Percentiles rank a stretch among this genome's conserved stretches.
Evolutionary conservation across 2,113 vertebrate genomes (phyloP).

Genomic region (Pachycephala philippinensis): DNA sequence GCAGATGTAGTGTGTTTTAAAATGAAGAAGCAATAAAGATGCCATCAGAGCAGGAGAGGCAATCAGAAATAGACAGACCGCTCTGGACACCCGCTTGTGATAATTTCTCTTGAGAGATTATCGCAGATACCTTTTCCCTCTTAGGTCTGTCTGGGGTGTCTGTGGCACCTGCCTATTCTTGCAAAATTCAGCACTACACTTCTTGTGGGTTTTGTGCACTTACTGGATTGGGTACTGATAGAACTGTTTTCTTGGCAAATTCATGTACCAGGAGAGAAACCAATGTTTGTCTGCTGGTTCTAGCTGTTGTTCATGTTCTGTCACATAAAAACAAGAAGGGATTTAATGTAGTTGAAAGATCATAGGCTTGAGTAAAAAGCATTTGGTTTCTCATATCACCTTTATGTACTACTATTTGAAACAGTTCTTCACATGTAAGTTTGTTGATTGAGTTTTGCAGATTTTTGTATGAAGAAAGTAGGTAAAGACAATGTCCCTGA

Average conservation of each 20-base stretch:
- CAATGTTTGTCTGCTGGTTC: background rate
- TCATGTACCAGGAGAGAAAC: background rate
- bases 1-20: background rate
- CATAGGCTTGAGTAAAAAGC: background rate
- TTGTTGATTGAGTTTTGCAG: background rate
- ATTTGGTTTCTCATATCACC: background rate
- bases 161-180: background rate
- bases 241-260: background rate
- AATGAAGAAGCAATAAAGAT: background rate
- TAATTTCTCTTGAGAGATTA: background rate
- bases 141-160: background rate
- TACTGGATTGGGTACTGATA: background rate
- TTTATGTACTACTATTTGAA: background rate
- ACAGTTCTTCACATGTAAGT: background rate
- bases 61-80: background rate
- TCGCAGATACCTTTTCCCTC: background rate
- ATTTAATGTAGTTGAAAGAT: background rate
- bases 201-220: background rate
- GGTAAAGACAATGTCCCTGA: background rate
- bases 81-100: background rate
- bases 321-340: background rate
- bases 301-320: background rate
- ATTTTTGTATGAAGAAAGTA: background rate
- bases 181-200: background rate
- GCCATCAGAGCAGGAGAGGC: background rate